Evolutionary conservation across 2,888 invertebrate genomes (phyloP).

Genomic region (Agrilus biguttatus): DNA sequence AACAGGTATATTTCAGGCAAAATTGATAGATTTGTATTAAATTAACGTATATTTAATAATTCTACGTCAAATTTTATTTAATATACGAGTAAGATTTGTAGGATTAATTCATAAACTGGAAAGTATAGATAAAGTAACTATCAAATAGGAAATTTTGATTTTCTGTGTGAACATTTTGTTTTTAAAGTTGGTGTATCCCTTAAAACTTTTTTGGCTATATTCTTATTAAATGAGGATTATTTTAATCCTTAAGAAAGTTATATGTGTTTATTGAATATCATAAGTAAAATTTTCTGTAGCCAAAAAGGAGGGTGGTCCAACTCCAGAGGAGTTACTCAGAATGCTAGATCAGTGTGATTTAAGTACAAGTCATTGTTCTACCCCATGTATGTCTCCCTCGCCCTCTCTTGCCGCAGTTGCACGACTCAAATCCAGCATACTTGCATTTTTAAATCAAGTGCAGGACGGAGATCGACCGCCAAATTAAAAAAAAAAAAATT

Average conservation of each 20-base stretch:
- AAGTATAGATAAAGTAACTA: too few species aligned
- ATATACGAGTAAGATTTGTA: too few species aligned
- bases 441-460: constrained; percentile 46
- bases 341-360: constrained; percentile 90
- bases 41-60: too few species aligned
- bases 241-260: too few species aligned
- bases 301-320: constrained; percentile 73
- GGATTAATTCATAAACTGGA: too few species aligned
- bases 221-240: too few species aligned
- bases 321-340: constrained; percentile 77
- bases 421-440: constrained; percentile 43
- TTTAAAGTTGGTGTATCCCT: too few species aligned
- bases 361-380: constrained; percentile 61
- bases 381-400: constrained; percentile 67
- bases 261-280: too few species aligned
- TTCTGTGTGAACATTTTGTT: too few species aligned
- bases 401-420: constrained; percentile 40
- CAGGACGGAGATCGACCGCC: constrained; percentile 17
- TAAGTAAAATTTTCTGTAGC: constrained; percentile 27
- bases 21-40: neutral
- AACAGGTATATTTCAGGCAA: constrained; percentile 23
- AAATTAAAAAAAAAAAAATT: constrained; percentile 2
- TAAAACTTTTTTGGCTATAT: too few species aligned
- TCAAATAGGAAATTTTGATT: too few species aligned
- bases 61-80: too few species aligned